These are phyloP conservation scores for Charadrius vociferus DNA, from an alignment of 2,113 vertebrate genomes.

Conservation along the genomic window DNA sequence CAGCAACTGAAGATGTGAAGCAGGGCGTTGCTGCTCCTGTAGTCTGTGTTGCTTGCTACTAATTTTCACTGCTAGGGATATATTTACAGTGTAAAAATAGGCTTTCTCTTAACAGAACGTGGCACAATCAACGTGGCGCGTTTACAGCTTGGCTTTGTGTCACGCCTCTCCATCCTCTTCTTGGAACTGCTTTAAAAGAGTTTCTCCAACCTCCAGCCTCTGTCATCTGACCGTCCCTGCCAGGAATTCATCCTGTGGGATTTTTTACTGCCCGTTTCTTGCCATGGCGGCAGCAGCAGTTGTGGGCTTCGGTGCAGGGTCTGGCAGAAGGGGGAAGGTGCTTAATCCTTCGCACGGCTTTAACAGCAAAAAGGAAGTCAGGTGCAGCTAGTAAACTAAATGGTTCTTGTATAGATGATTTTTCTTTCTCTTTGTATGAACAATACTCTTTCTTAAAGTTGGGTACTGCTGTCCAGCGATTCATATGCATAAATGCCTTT, in stretches of 20 bases:
- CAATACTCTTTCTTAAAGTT: background rate
- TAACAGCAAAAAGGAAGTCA: background rate
- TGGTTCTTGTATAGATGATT: background rate
- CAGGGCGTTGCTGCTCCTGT: background rate
- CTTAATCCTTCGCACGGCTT: background rate
- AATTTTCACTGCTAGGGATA: background rate
- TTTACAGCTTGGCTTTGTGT: background rate
- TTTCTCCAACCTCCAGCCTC: background rate
- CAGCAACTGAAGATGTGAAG: background rate
- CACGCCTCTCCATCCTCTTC: accelerated
- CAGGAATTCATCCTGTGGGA: background rate
- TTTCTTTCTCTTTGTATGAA: background rate
- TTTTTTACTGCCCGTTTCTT: background rate
- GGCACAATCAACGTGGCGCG: accelerated
- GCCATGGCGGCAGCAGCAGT: background rate
- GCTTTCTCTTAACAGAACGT: background rate
- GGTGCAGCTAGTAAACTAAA: background rate
- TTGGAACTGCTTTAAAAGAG: background rate
- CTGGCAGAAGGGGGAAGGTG: background rate
- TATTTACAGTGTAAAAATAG: background rate
- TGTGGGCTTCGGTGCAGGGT: background rate
- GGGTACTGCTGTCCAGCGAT: accelerated
- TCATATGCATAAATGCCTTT: background rate
- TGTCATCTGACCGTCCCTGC: accelerated
- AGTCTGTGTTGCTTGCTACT: background rate